Conservation (phyloP, 2,113 vertebrate genomes). For the Python bivittatus region DNA sequence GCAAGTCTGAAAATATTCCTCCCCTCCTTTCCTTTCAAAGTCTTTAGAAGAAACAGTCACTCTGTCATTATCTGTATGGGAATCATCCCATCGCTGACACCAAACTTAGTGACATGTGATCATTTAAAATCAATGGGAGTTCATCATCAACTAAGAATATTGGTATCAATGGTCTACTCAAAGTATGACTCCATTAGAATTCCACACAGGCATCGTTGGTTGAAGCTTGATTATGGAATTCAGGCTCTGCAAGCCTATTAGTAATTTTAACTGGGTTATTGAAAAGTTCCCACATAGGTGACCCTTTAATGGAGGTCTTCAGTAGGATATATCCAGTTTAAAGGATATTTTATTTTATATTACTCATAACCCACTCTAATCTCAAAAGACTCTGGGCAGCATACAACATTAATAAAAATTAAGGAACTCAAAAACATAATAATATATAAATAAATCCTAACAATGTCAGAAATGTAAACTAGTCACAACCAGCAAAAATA, state of each 20-base stretch:
- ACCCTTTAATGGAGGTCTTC: not conserved
- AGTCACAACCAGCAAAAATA: not conserved
- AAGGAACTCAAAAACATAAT: not conserved
- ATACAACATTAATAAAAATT: not conserved
- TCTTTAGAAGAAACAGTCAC: not conserved
- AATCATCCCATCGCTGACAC: not conserved
- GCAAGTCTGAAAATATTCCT: not conserved
- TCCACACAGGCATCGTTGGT: not conserved
- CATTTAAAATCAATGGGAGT: not conserved
- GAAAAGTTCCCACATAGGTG: not conserved
- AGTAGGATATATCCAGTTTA: not conserved
- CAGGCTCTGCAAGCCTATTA: not conserved
- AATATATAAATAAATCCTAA: not conserved
- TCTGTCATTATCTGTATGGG: no score
- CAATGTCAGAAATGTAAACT: not conserved
- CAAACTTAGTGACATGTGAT: not conserved
- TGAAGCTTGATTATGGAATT: not conserved
- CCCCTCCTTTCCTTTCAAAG: not conserved
- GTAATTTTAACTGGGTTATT: not conserved
- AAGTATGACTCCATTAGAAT: not conserved
- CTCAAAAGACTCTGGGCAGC: not conserved
- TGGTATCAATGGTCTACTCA: not conserved
- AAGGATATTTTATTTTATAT: not conserved
- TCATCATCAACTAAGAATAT: not conserved
- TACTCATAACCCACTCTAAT: not conserved